A percentile compares a stretch with the other conserved stretches of the same genome.
phyloP scores from a whole-genome alignment of 2,888 invertebrate genomes.

The Azorinus chamasolen region DNA sequence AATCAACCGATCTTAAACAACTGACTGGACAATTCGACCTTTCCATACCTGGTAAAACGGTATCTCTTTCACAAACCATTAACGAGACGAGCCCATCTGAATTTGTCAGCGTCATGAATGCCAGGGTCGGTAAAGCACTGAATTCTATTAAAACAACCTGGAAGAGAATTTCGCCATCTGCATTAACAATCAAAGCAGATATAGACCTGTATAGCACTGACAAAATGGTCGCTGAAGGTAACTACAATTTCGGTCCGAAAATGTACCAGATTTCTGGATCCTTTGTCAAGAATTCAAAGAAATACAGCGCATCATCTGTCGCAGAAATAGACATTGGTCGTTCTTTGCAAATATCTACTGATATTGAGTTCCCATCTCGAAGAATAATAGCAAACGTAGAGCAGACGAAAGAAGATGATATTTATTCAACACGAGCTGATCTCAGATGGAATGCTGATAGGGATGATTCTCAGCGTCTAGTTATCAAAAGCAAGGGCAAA shows the following conservation, averaged over 20 bases:
- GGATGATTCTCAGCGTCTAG: slow-evolving; percentile 59
- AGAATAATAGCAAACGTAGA: slow-evolving; percentile 65
- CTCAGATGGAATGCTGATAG: slow-evolving; percentile 75
- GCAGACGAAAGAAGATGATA: slow-evolving; percentile 45
- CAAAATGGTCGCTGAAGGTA: slow-evolving; percentile 60
- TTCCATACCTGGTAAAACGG: slow-evolving; percentile 69
- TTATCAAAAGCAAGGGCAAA: slow-evolving; percentile 52
- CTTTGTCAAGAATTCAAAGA: slow-evolving; percentile 48
- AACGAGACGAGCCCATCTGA: slow-evolving; percentile 60
- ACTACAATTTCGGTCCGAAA: slow-evolving; percentile 54
- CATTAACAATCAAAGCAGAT: slow-evolving; percentile 61
- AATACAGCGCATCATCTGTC: slow-evolving; percentile 53
- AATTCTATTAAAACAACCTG: slow-evolving; percentile 63
- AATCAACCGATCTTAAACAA: slow-evolving; percentile 60
- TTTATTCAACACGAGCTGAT: slow-evolving; percentile 59
- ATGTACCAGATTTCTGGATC: slow-evolving; percentile 59
- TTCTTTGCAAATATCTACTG: slow-evolving; percentile 56
- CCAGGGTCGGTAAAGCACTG: slow-evolving; percentile 58
- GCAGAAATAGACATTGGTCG: slow-evolving; percentile 49
- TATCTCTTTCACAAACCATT: slow-evolving; percentile 67
- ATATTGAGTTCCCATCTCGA: slow-evolving; percentile 63
- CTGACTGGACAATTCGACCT: slow-evolving; percentile 65
- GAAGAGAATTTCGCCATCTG: slow-evolving; percentile 39
- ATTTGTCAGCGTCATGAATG: slow-evolving; percentile 62
- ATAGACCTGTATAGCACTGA: slow-evolving; percentile 59